Percentiles rank a stretch among this genome's conserved stretches.
These are phyloP conservation scores for Drosophila birchii DNA, from an alignment of 2,888 invertebrate species.

Conservation along the genomic window DNA sequence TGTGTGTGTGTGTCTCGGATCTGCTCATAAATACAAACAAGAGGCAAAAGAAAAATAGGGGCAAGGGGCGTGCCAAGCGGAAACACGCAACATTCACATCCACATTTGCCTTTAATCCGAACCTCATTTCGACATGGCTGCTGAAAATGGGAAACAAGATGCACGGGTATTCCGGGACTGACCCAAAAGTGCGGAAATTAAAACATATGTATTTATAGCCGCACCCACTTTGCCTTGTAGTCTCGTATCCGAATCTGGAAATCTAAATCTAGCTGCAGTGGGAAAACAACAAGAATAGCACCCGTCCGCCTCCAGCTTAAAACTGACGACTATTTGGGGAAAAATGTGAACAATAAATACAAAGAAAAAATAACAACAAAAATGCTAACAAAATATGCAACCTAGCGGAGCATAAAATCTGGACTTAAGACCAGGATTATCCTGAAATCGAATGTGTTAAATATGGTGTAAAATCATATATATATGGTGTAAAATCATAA, in stretches of 20 bases:
- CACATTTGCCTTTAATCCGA: slow-evolving; percentile 72
- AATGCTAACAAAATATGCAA: slow-evolving; percentile 47
- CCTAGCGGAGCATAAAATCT: slow-evolving; percentile 37
- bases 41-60: slow-evolving; percentile 20
- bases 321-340: slow-evolving; percentile 61
- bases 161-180: slow-evolving; percentile 51
- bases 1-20: neutral
- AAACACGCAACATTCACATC: slow-evolving; percentile 69
- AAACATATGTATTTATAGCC: slow-evolving; percentile 79
- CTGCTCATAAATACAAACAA: slow-evolving; percentile 65
- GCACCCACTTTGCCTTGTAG: slow-evolving; percentile 53
- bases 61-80: slow-evolving; percentile 50
- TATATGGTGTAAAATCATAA: too few relatives aligned
- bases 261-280: slow-evolving; percentile 59
- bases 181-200: slow-evolving; percentile 81
- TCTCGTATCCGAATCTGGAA: slow-evolving; percentile 36
- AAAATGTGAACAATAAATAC: slow-evolving; percentile 50
- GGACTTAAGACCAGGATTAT: neutral
- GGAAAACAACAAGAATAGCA: slow-evolving; percentile 21
- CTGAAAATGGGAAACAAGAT: slow-evolving; percentile 10
- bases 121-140: slow-evolving; percentile 48
- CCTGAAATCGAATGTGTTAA: neutral
- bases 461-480: too few relatives aligned
- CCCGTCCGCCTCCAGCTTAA: slow-evolving; percentile 62
- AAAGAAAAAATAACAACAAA: slow-evolving; percentile 15